These are phyloP conservation scores for Montipora capitata DNA, from an alignment of 92 coral and sea anemone genomes.

Conservation along the genomic window DNA sequence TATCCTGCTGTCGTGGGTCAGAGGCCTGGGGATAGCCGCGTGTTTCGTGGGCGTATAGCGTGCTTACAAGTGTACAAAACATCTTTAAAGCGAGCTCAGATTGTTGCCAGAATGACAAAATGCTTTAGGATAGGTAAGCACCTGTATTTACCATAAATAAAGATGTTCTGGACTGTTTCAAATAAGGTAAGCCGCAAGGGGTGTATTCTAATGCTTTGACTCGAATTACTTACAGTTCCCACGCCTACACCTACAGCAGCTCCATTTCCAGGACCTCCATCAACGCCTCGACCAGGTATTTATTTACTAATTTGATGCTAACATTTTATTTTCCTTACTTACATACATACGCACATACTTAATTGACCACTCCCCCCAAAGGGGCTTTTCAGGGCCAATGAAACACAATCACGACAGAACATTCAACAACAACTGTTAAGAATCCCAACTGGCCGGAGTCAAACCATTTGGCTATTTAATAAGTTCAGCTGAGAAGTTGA, in stretches of 20 bases:
- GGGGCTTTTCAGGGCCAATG: too few relatives aligned
- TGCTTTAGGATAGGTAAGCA: slow-evolving; percentile 64
- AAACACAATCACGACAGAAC: too few relatives aligned
- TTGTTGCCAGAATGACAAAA: slow-evolving; percentile 48
- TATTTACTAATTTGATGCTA: not conserved
- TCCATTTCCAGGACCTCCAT: not conserved
- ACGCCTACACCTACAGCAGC: slow-evolving; percentile 2
- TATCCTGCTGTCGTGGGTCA: slow-evolving; percentile 80
- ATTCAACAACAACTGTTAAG: too few relatives aligned
- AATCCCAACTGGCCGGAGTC: too few relatives aligned
- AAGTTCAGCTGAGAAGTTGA: too few relatives aligned
- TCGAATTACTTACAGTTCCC: slow-evolving; percentile 28
- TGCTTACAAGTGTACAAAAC: slow-evolving; percentile 76
- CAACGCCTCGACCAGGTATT: slow-evolving; percentile 40
- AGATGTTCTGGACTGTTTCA: not conserved
- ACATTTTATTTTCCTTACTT: too few relatives aligned
- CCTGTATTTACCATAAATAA: not conserved
- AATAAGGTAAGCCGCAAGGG: too few relatives aligned
- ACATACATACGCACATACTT: too few relatives aligned
- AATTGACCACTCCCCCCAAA: too few relatives aligned
- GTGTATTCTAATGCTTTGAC: not conserved
- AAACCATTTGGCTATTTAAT: too few relatives aligned
- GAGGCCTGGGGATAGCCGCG: slow-evolving; percentile 76
- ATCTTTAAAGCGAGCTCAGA: slow-evolving; percentile 71
- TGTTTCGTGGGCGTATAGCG: slow-evolving; percentile 81